phyloP scores from a whole-genome alignment of 2,888 invertebrate genomes.

The Drosophila prolongata region DNA sequence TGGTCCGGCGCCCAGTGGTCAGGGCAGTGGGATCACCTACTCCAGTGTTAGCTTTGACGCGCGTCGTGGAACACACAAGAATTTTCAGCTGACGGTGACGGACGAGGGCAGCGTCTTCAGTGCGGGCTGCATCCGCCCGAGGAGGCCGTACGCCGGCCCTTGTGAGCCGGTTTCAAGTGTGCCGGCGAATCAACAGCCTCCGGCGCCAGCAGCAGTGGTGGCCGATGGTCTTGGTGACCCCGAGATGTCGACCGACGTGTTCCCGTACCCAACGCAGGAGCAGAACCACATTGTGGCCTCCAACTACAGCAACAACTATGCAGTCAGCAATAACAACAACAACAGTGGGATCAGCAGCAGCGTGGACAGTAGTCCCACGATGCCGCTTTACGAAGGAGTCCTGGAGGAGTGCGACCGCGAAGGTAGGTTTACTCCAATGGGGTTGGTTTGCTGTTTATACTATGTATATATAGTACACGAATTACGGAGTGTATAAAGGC shows the following conservation, averaged over 20 bases:
- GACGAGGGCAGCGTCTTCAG: constrained; percentile 87
- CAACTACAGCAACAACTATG: constrained; percentile 67
- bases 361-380: constrained; percentile 64
- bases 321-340: constrained; percentile 54
- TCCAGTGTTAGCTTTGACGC: constrained; percentile 89
- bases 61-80: constrained; percentile 90
- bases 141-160: constrained; percentile 7
- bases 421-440: constrained; percentile 48
- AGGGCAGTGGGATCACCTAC: constrained; percentile 87
- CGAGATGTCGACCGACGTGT: constrained; percentile 62
- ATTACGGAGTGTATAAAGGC: not conserved
- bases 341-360: constrained; percentile 49
- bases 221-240: constrained; percentile 49
- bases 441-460: not conserved
- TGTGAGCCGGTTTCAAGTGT: constrained; percentile 18
- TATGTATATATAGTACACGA: not conserved
- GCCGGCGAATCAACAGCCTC: constrained; percentile 35
- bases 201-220: constrained; percentile 43
- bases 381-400: constrained; percentile 68
- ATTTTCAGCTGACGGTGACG: constrained; percentile 92
- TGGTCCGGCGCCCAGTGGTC: constrained; percentile 83
- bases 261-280: constrained; percentile 71
- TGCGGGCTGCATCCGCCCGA: constrained; percentile 86
- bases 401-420: constrained; percentile 64
- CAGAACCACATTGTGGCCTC: constrained; percentile 74